Percentiles rank a stretch among this genome's conserved stretches.
These are phyloP conservation scores for Cosmia trapezina DNA, from an alignment of 2,888 invertebrate genomes.

Conservation along the genomic window DNA sequence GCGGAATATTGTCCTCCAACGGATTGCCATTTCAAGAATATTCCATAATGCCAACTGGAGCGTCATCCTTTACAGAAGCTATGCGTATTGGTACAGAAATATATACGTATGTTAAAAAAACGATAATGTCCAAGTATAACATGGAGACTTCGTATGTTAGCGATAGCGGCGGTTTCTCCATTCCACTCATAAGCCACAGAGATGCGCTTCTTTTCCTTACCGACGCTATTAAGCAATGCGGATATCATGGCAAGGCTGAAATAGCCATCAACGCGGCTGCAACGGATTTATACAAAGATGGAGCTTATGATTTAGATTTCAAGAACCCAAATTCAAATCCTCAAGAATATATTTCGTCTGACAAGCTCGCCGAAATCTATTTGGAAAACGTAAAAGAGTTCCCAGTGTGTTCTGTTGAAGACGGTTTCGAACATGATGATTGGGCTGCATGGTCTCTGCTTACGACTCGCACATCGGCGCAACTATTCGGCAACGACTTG, in stretches of 20 bases:
- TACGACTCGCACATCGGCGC: slow-evolving; percentile 92
- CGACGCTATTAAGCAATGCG: slow-evolving; percentile 97
- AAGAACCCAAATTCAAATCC: slow-evolving; percentile 98
- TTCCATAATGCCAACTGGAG: slow-evolving; percentile 97
- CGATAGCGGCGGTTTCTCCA: slow-evolving; percentile 99
- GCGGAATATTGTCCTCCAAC: slow-evolving; percentile 99
- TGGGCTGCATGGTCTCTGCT: slow-evolving; percentile 98
- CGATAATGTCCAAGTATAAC: slow-evolving; percentile 96
- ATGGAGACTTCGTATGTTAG: slow-evolving; percentile 98
- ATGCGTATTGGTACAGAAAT: slow-evolving; percentile 99
- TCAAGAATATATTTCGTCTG: slow-evolving; percentile 94
- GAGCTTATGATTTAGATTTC: slow-evolving; percentile 98
- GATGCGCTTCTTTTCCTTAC: slow-evolving; percentile 96
- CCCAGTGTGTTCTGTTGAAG: slow-evolving; percentile 98
- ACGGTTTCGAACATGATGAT: slow-evolving; percentile 99
- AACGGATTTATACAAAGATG: slow-evolving; percentile 97
- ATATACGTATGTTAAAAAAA: slow-evolving; percentile 97
- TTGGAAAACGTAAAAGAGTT: slow-evolving; percentile 97
- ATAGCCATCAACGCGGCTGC: slow-evolving; percentile 99
- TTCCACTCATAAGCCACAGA: slow-evolving; percentile 98
- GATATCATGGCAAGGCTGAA: slow-evolving; percentile 96
- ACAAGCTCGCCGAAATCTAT: slow-evolving; percentile 96
- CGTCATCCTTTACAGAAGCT: slow-evolving; percentile 97
- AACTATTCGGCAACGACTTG: slow-evolving; percentile 98
- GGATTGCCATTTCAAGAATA: slow-evolving; percentile 99